These are phyloP conservation scores for Pseudois nayaur DNA, from an alignment of 2,113 vertebrate species.

Conservation along the genomic window DNA sequence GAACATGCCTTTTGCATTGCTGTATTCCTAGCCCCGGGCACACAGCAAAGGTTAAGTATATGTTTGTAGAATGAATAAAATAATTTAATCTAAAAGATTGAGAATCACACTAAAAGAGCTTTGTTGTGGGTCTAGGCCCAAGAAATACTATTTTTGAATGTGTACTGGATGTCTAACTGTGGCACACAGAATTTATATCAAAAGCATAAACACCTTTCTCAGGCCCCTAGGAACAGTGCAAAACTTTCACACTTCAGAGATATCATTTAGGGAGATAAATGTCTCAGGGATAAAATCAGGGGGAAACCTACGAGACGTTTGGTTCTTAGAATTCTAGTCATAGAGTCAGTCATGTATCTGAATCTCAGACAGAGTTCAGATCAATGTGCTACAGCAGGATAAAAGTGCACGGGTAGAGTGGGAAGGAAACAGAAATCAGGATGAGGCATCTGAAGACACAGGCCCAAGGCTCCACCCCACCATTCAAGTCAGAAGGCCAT, in stretches of 20 bases:
- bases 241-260: not conserved
- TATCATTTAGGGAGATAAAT: not conserved
- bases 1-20: not conserved
- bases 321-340: conserved; percentile 9
- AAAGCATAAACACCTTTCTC: not conserved
- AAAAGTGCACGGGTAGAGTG: not conserved
- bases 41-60: not conserved
- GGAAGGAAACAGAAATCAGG: not conserved
- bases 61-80: conserved; percentile 14
- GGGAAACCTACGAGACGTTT: not conserved
- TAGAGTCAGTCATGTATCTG: not conserved
- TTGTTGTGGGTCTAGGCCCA: not conserved
- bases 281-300: not conserved
- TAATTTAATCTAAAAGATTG: conserved; percentile 36
- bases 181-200: conserved; percentile 18
- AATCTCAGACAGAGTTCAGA: not conserved
- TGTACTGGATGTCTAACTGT: not conserved
- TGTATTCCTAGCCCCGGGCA: not conserved
- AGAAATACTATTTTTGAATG: not conserved
- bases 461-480: not conserved
- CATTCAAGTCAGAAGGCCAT: not conserved
- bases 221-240: not conserved
- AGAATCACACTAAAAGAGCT: conserved; percentile 12
- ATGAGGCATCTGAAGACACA: not conserved
- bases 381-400: not conserved